Evolutionary conservation across 2,797 vertebrate genomes (phyloP).

Genomic region (Astyanax mexicanus): DNA sequence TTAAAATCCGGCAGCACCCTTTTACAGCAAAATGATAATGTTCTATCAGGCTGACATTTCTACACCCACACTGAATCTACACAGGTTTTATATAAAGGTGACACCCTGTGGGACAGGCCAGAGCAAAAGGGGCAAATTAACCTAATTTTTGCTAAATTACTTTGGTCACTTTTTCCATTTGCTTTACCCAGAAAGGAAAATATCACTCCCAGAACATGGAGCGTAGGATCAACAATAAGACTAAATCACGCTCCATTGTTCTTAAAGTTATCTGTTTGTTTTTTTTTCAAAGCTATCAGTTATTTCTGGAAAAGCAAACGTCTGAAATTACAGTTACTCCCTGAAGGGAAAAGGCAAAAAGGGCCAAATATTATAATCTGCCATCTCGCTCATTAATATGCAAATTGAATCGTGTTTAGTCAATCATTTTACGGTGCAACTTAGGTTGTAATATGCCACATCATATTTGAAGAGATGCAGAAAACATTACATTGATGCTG

Average conservation of each 20-base stretch:
- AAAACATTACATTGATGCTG: constrained; percentile 70
- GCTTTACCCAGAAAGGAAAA: constrained; percentile 34
- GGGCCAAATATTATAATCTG: constrained; percentile 69
- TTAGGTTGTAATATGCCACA: constrained; percentile 66
- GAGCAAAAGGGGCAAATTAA: not conserved
- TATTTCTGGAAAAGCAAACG: constrained; percentile 59
- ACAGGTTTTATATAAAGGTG: constrained; percentile 16
- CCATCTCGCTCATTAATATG: constrained; percentile 73
- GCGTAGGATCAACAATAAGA: constrained; percentile 47
- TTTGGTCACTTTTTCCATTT: constrained; percentile 9
- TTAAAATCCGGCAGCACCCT: constrained; percentile 5
- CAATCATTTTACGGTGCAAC: constrained; percentile 64
- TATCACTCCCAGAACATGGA: constrained; percentile 24
- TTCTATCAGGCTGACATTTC: constrained; percentile 22
- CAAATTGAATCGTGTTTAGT: constrained; percentile 72
- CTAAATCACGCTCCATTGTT: constrained; percentile 58
- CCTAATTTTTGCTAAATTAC: constrained; percentile 26
- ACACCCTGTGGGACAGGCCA: constrained; percentile 5
- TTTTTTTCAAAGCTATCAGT: constrained; percentile 56
- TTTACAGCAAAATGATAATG: constrained; percentile 29
- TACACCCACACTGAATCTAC: constrained; percentile 12
- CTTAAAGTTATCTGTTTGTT: constrained; percentile 50
- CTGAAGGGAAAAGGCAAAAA: constrained; percentile 62
- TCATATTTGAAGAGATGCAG: constrained; percentile 70
- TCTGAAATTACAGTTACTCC: constrained; percentile 57